Evolutionary conservation across 1,140 invertebrate genomes (phyloP), one percentile per base, ranked within the genome.

Genomic region (Hermetia illucens): DNA sequence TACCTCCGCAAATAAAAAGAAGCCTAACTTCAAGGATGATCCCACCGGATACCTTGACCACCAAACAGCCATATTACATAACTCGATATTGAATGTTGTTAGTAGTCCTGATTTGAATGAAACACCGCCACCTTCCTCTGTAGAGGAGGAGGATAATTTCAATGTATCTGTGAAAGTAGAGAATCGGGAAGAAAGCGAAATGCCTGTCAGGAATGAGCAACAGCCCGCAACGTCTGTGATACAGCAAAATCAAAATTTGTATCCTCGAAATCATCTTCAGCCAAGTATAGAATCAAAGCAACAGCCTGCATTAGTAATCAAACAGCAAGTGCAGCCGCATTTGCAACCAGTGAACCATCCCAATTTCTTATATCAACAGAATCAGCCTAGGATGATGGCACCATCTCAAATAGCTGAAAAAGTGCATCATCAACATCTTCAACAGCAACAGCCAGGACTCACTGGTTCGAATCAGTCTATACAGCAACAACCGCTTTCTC

Each of bases 1-100:
- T 57, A 47, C 0, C 50, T 52, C 4, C 55, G 44, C 44, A n/a
- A 62, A 42, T 39, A 58, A 41, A 24, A 41, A 58, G n/a, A 65
- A 65, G 41, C 78, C 77, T 2, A 80, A 77, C 24, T 90, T 90
- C 50, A 75, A 90, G 65, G 86, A 91, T 45, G 86, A 92, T 61
- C 84, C 86, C 0, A 87, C 77, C 52, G 86, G 82, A 4, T 91
- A 89, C 63, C 61, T 91, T 38, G 80, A 83, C 4, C 84, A 88
- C 50, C 85, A 88, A 52, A 88, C 84, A 2, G 81, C 81, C 19
- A 51, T 88, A 39, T 50, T 90, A 19, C 86, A 89, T 46, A 86
- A 75, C 51, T 84, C 82, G 8, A 87, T 87, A 27, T 35, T 60
- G 24, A 47, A 53, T 36, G 22, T 41, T 3, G 24, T 42, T 3